A percentile compares a stretch with the other conserved stretches of the same genome.
These are phyloP conservation scores for Rachycentron canadum DNA, from an alignment of 2,797 vertebrate species.

Conservation along the genomic window DNA sequence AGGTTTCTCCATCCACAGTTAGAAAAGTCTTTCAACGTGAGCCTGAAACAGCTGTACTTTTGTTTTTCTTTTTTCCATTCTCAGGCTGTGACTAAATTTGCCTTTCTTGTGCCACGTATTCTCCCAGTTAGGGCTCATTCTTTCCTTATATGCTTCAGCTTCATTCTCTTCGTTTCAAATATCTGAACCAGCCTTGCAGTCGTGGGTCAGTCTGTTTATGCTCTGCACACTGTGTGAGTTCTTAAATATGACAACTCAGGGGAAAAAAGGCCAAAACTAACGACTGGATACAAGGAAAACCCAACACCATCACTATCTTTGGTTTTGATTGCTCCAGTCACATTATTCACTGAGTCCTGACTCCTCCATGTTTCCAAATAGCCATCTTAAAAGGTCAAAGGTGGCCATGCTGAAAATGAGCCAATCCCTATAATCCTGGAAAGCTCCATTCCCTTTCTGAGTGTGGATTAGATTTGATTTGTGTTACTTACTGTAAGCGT, in stretches of 20 bases:
- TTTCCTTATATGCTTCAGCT: background rate
- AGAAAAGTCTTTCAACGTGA: background rate
- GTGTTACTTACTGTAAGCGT: conserved; percentile 25
- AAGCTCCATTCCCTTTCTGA: conserved; percentile 26
- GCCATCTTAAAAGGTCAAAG: conserved; percentile 49
- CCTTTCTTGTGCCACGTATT: conserved; percentile 4
- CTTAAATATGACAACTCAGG: conserved; percentile 2
- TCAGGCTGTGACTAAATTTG: background rate
- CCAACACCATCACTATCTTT: conserved; percentile 33
- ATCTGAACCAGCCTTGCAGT: conserved; percentile 14
- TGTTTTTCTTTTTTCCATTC: background rate
- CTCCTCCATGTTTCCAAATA: conserved; percentile 39
- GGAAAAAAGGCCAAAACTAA: background rate
- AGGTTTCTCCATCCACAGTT: conserved; percentile 7
- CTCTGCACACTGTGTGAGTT: conserved; percentile 16
- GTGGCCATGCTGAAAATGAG: conserved; percentile 49
- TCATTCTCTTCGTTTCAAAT: conserved; percentile 30
- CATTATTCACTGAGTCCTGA: conserved; percentile 6
- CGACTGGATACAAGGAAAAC: background rate
- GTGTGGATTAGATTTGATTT: conserved; percentile 50
- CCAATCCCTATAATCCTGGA: conserved; percentile 41
- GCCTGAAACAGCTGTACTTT: conserved; percentile 12
- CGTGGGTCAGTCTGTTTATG: conserved; percentile 8
- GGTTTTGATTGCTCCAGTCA: conserved; percentile 8
- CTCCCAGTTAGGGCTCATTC: conserved; percentile 5